phyloP scores from a whole-genome alignment of 2,888 invertebrate species.

The Digitonthophagus gazella region DNA sequence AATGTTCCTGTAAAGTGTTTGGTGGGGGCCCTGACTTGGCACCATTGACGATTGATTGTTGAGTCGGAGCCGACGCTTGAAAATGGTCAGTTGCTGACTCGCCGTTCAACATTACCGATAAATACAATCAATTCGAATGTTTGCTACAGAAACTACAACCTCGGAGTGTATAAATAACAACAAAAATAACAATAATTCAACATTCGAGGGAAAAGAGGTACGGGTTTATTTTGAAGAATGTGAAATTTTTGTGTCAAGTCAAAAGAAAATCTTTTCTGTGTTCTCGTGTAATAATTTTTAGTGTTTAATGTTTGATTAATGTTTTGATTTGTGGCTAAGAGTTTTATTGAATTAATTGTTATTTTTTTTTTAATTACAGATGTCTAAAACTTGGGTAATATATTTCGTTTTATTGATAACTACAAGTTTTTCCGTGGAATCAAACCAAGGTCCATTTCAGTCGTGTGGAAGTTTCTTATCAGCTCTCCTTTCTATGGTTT shows the following conservation, averaged over 20 bases:
- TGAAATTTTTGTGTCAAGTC: no score
- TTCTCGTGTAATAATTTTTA: no score
- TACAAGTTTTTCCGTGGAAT: neutral
- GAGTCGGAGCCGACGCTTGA: neutral
- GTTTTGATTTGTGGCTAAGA: neutral
- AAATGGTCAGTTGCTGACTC: neutral
- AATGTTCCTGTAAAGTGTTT: neutral
- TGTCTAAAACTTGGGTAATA: conserved; percentile 15
- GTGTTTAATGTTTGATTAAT: no score
- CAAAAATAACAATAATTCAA: neutral
- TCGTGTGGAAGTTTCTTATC: conserved; percentile 19
- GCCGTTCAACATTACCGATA: neutral
- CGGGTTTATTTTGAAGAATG: no score
- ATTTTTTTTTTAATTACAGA: conserved; percentile 22
- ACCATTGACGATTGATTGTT: neutral
- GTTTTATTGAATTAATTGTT: no score
- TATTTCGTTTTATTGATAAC: conserved; percentile 8
- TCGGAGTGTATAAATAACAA: neutral
- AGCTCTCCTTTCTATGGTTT: conserved; percentile 13
- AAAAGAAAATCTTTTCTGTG: no score
- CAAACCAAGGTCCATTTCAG: conserved; percentile 17
- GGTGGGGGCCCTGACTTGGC: neutral
- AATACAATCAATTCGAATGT: neutral
- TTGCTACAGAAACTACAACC: neutral
- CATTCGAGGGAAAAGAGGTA: neutral